Percentiles rank a stretch among this genome's conserved stretches.
phyloP scores from a whole-genome alignment of 2,888 invertebrate genomes.

The Macrosiphum euphorbiae region DNA sequence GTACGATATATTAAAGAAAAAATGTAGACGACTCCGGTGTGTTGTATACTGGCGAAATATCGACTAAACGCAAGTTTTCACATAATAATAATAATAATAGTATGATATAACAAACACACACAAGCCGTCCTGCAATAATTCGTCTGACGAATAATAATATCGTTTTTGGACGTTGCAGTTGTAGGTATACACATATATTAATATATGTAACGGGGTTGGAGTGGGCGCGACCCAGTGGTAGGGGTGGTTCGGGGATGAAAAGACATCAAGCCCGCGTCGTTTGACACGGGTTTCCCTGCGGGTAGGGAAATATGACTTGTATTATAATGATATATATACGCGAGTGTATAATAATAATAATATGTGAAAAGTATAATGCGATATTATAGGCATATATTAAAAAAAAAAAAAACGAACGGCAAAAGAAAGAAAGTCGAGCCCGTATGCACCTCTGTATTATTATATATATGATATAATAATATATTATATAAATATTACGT shows the following conservation, averaged over 20 bases:
- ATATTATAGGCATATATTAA: background rate
- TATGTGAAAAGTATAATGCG: background rate
- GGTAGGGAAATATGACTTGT: conserved; percentile 32
- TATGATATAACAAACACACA: background rate
- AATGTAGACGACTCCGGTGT: background rate
- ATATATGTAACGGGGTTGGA: background rate
- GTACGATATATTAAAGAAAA: background rate
- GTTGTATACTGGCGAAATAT: background rate
- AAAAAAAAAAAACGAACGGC: background rate
- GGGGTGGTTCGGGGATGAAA: background rate
- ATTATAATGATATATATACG: background rate
- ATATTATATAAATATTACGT: conserved; percentile 5
- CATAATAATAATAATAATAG: background rate
- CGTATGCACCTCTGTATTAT: background rate
- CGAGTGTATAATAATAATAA: background rate
- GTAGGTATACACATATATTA: background rate
- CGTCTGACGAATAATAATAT: background rate
- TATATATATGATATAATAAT: background rate
- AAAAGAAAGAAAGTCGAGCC: background rate
- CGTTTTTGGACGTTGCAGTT: conserved; percentile 9
- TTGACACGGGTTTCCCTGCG: conserved; percentile 39
- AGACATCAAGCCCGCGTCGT: conserved; percentile 35
- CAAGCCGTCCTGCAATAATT: background rate
- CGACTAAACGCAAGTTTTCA: background rate
- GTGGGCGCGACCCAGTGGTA: background rate